Base-by-base conservation (phyloP, 1,140 invertebrate genomes). In the Battus philenor region DNA sequence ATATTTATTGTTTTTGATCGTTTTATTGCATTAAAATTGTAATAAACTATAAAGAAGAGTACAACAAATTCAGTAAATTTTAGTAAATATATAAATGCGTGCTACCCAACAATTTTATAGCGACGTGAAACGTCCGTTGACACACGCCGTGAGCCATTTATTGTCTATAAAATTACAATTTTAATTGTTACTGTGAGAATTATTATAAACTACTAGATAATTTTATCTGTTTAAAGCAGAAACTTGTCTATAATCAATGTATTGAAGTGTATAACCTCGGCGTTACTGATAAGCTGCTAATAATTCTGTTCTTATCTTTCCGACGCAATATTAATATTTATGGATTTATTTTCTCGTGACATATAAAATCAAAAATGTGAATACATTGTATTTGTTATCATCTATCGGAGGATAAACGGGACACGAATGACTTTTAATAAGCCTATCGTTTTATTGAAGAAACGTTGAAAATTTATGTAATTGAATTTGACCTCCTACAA, bases 271-370 rank as follows among this genome's bases (percentile, higher is more conserved):
- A 13, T 9, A 17, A 29, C 38, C 38, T 41, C 38, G 38, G 20
- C 26, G 13, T 27, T n/a, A 29, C 38, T 41, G 38, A 41, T 41
- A 41, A 15, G 4, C 22, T 16, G 13, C 15, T 8, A 41, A 27
- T 41, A 41, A 41, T 41, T 39, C 36, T 39, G 27, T 12, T 18
- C 38, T 41, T 41, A 41, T 41, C 38, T 16, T 4, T 26, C 12
- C 7, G 8, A 12, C 2, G 24, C 12, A 12, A 29, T 27, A 41
- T 41, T 41, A 15, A 27, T 41, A 27, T 27, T 41, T 27, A 41
- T 41, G 13, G 8, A 41, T 41, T 18, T n/a, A 17, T 41, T 41
- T 27, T 41, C 24, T 41, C 38, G 34, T 39, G 34, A 39, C 34
- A 20, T 24, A 38, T 13, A 39, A 39, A 39, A n/a, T n/a, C n/a